These are phyloP conservation scores for Cyphomyrus discorhynchus DNA, from an alignment of 2,113 vertebrate species.

Conservation along the genomic window DNA sequence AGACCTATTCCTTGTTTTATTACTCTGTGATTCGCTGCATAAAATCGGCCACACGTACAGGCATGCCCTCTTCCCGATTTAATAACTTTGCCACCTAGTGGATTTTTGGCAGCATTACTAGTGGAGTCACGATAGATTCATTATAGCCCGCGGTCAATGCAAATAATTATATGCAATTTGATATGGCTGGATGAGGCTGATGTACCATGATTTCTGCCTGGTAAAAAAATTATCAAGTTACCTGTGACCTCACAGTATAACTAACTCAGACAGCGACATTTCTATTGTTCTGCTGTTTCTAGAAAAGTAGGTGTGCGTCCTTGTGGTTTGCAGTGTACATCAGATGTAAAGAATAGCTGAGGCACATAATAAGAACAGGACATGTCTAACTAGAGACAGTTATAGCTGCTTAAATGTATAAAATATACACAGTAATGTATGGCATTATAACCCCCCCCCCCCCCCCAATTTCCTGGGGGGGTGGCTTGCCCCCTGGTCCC, in stretches of 20 bases:
- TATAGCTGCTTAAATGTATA: background rate
- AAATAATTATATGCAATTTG: background rate
- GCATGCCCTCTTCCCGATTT: background rate
- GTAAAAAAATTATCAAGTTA: background rate
- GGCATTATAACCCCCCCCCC: background rate
- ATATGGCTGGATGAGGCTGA: background rate
- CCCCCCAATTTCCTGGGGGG: background rate
- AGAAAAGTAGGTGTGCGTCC: background rate
- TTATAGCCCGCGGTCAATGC: background rate
- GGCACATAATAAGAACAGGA: background rate
- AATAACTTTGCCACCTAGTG: background rate
- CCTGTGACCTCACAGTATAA: background rate
- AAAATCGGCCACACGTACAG: background rate
- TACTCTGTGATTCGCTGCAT: background rate
- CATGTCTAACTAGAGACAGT: background rate
- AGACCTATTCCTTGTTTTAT: background rate
- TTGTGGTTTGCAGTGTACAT: background rate
- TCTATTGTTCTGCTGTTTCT: background rate
- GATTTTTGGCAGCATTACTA: background rate
- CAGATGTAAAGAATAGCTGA: background rate
- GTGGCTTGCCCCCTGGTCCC: too few species aligned
- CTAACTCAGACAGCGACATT: background rate
- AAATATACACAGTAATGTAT: background rate
- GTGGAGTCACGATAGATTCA: background rate
- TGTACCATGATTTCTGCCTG: background rate